Evolutionary conservation across 2,888 invertebrate genomes (phyloP), one percentile per base, ranked within the genome.

Genomic region (Gerris lacustris): DNA sequence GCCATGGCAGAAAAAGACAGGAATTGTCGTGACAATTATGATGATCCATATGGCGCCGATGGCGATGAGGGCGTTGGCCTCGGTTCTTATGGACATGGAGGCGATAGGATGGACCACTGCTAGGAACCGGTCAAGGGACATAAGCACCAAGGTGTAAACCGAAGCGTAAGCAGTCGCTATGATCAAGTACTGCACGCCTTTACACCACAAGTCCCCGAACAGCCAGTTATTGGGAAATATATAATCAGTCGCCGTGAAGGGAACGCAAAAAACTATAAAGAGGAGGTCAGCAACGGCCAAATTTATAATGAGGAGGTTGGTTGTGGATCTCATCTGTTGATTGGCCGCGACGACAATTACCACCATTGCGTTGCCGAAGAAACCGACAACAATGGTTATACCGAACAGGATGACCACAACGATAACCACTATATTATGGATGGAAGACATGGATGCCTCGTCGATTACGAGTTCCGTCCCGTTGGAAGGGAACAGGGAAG

Each of bases 21-120:
- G 92, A 72, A 89, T 86, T n/a, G 90, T 91, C 17, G 87, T 85
- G 11, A 88, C 85, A 69, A 91, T 81, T 72, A 95, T 92, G 73
- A 92, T 83, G 69, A 88, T 84, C 96, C 95, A 95, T 69, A 88
- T 87, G 75, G 89, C 83, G 66, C 85, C 84, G 75, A 93, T 92
- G 31, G 92, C 92, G 70, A 88, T 80, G 75, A 89, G 84, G 15
- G 94, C 92, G 79, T 94, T 92, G 73, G 84, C 84, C 78, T 92
- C 91, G 4, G 92, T 94, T 71, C 94, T 84, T 15, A 77, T 85
- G 0, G 90, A 88, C 87, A 93, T 93, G 68, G 93, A 92, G 0
- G 89, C 86, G 75, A 96, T 91, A 5, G 96, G 95, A 80, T 94
- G 93, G 2, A 95, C 95, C 4, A 96, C 96, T 45, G 96, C 96